Conservation (phyloP, 2,888 invertebrate species). For the Craniophora ligustri region DNA sequence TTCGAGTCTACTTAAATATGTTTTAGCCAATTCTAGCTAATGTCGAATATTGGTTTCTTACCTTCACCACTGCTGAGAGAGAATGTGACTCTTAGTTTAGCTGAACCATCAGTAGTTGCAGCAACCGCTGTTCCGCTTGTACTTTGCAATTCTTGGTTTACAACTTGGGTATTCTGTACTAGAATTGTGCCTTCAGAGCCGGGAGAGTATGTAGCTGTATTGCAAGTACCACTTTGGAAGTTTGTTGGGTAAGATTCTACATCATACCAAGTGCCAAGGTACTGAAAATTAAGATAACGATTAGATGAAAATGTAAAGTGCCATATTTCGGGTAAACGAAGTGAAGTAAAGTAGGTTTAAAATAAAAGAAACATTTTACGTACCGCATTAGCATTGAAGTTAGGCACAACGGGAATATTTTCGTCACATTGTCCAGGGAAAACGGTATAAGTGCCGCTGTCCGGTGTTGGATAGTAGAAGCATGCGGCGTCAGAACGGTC, state of each 20-base stretch:
- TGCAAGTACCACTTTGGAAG: conserved; percentile 77
- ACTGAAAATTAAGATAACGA: conserved; percentile 59
- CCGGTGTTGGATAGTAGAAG: conserved; percentile 68
- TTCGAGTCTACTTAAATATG: too few species aligned
- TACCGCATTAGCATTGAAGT: conserved; percentile 66
- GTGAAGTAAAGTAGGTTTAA: too few species aligned
- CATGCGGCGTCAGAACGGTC: conserved; percentile 65
- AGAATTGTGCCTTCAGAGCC: conserved; percentile 58
- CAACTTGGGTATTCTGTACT: conserved; percentile 75
- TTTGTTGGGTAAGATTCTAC: conserved; percentile 74
- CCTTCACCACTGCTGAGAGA: conserved; percentile 64
- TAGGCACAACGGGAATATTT: conserved; percentile 61
- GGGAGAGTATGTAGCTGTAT: conserved; percentile 67
- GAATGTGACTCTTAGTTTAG: conserved; percentile 73
- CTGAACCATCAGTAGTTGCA: conserved; percentile 63
- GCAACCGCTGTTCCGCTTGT: conserved; percentile 69
- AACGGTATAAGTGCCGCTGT: conserved; percentile 54
- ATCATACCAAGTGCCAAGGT: conserved; percentile 73
- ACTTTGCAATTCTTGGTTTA: conserved; percentile 65
- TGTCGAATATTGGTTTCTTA: conserved; percentile 28
- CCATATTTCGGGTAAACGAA: background rate
- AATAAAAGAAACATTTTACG: too few species aligned
- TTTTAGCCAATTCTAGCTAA: background rate
- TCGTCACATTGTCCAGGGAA: conserved; percentile 72
- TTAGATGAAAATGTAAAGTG: too few species aligned